A percentile compares a stretch with the other conserved stretches of the same genome.
Evolutionary conservation across 2,113 vertebrate genomes (phyloP).

Genomic region (Colaptes auratus): DNA sequence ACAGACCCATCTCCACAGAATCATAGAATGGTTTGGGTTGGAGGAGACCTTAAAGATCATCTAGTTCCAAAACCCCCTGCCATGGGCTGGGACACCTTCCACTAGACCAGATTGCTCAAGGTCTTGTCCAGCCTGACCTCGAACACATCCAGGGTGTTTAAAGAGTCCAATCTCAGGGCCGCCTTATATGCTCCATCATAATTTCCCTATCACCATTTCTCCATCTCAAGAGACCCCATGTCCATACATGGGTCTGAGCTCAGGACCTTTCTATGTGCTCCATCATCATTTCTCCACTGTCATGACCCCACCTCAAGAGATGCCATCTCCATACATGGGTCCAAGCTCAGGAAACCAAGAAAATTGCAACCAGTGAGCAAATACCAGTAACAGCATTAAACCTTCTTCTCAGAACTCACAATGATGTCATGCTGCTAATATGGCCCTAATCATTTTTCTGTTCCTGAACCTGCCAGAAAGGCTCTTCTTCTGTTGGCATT

Average conservation of each 20-base stretch:
- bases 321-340: rapidly evolving
- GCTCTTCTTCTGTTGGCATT: rapidly evolving
- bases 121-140: too few relatives aligned
- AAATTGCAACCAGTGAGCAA: rapidly evolving
- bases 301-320: rapidly evolving
- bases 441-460: background rate
- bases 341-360: background rate
- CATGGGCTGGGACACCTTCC: too few relatives aligned
- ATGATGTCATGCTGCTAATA: background rate
- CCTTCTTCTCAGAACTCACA: rapidly evolving
- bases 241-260: rapidly evolving
- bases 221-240: rapidly evolving
- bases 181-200: background rate
- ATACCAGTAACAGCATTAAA: rapidly evolving
- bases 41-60: too few relatives aligned
- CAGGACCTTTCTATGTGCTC: too few relatives aligned
- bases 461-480: background rate
- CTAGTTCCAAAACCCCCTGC: too few relatives aligned
- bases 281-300: rapidly evolving
- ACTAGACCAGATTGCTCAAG: too few relatives aligned
- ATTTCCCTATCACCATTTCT: background rate
- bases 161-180: too few relatives aligned
- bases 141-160: too few relatives aligned
- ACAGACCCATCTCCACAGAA: rapidly evolving
- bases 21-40: too few relatives aligned